Base-by-base conservation (phyloP, 1,140 invertebrate species). In the Calephelis virginiensis region DNA sequence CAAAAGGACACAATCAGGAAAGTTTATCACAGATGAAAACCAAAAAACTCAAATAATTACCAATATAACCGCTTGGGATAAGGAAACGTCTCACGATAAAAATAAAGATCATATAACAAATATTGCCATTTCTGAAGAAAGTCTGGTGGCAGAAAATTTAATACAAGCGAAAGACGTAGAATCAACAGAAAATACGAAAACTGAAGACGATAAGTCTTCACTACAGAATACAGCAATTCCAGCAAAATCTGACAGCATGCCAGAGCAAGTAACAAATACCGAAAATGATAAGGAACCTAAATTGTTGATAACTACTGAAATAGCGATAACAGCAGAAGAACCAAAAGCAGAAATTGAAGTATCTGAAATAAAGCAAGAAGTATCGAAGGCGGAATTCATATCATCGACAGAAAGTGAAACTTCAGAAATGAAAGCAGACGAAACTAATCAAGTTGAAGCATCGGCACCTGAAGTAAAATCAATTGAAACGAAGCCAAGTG, bases 1-100 rank as follows among this genome's bases (percentile, higher is more conserved):
- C 50, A 83, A 80, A 72, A 68, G 80, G 61, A 69, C 73, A 8
- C 61, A 68, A 14, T 17, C 64, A 48, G 61, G 56, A 38, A 73
- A 71, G 64, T 68, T 75, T 8, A 50, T 69, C 0, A 63, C 61
- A 37, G 60, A 67, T 7, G 64, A 65, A 47, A 66, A 49, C n/a
- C 67, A 70, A 40, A 73, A 72, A 49, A 77, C 73, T 3, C 17
- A 68, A 50, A 77, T 77, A 28, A 61, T 77, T 10, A 75, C 71
- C 8, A 77, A 77, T 14, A 66, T 75, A 68, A 72, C 76, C 3
- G 50, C 10, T 37, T 68, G 10, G 63, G 67, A 40, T 67, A 67
- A 11, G 53, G 66, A 14, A 56, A 61, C 53, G 49, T 61, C 12
- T 50, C 56, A 49, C 28, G 45, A 72, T 38, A 62, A 63, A n/a